Evolutionary conservation across 2,113 vertebrate genomes (phyloP).

Genomic region (Phyllostomus discolor): DNA sequence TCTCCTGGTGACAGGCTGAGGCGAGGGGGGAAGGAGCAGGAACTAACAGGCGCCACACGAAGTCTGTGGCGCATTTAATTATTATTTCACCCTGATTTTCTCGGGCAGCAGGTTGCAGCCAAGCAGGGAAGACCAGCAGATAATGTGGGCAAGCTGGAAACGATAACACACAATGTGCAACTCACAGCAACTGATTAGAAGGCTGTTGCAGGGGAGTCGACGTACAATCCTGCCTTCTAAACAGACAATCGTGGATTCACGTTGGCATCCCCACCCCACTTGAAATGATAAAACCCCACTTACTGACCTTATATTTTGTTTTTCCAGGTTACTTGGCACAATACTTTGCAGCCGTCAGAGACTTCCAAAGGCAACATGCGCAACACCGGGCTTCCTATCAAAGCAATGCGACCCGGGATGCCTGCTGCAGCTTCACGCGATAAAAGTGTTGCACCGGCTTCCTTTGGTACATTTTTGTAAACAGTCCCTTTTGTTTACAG

Average conservation of each 20-base stretch:
- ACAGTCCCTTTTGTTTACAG: constrained; percentile 11
- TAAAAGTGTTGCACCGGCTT: background rate
- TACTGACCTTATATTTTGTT: background rate
- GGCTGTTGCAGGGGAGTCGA: background rate
- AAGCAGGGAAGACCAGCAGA: background rate
- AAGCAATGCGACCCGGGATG: background rate
- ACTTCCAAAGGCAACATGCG: background rate
- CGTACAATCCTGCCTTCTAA: background rate
- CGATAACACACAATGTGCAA: background rate
- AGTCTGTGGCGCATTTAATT: background rate
- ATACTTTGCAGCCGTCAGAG: background rate
- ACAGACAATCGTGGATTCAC: background rate
- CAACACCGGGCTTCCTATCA: background rate
- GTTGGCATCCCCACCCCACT: background rate
- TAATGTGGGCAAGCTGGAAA: background rate
- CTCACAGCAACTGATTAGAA: background rate
- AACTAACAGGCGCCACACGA: background rate
- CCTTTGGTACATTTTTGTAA: constrained; percentile 1
- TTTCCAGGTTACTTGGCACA: background rate
- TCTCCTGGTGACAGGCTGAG: background rate
- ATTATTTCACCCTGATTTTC: background rate
- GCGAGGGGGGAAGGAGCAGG: too few species aligned
- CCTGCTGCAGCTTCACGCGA: background rate
- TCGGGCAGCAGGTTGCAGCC: background rate
- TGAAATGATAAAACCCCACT: background rate